phyloP scores from a whole-genome alignment of 2,888 invertebrate genomes.

The Tiphia femorata region DNA sequence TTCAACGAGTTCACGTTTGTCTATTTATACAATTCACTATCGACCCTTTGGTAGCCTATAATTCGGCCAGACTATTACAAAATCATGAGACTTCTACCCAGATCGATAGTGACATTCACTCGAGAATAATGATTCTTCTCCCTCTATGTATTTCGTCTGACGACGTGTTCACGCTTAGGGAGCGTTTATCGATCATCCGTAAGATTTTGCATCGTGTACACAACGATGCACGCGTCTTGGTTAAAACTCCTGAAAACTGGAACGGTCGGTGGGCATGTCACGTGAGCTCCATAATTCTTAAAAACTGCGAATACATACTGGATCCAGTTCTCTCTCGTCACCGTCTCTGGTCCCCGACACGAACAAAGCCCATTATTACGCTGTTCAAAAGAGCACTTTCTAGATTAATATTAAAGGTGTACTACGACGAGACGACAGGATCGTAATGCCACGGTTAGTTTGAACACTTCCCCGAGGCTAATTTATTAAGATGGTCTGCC shows the following conservation, averaged over 20 bases:
- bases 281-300: slow-evolving; percentile 17
- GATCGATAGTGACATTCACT: slow-evolving; percentile 9
- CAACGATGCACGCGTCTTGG: too few species aligned
- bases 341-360: slow-evolving; percentile 14
- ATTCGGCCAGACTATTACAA: too few species aligned
- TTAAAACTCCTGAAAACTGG: slow-evolving; percentile 18
- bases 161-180: neutral
- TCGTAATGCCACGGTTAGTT: slow-evolving; percentile 23
- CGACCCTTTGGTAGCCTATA: too few species aligned
- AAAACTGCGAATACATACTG: slow-evolving; percentile 5
- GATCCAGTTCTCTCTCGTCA: slow-evolving; percentile 11
- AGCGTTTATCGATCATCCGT: neutral
- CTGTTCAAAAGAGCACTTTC: slow-evolving; percentile 49
- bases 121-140: too few species aligned
- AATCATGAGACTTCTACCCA: too few species aligned
- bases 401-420: slow-evolving; percentile 51
- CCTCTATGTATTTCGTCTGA: neutral
- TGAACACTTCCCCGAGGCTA: slow-evolving; percentile 1
- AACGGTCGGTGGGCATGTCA: neutral
- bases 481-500: neutral
- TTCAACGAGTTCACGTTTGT: too few species aligned
- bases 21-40: too few species aligned
- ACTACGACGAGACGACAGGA: slow-evolving; percentile 18
- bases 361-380: slow-evolving; percentile 39
- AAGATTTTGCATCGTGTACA: too few species aligned